Conservation (phyloP, 53 echinoderm and acorn worm genomes). For the Holothuria scabra region DNA sequence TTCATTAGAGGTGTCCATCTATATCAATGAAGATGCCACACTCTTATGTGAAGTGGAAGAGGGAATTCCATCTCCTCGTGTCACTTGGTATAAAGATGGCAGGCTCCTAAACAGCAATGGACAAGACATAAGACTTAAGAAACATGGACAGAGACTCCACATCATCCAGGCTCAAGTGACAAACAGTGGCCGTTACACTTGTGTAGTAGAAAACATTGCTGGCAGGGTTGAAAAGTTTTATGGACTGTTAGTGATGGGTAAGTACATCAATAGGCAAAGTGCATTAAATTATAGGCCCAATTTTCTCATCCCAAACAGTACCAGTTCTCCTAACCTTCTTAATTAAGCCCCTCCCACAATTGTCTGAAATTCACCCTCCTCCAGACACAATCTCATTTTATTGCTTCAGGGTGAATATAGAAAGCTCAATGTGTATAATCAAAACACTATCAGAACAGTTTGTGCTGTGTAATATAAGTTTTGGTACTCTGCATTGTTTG, state of each 20-base stretch:
- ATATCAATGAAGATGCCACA: constrained; percentile 64
- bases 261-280: neutral
- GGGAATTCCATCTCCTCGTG: constrained; percentile 70
- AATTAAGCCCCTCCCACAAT: no score
- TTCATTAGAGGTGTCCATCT: constrained; percentile 27
- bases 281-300: neutral
- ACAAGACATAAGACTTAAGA: constrained; percentile 56
- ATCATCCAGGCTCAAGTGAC: constrained; percentile 63
- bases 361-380: no score
- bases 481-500: no score
- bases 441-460: no score
- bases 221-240: constrained; percentile 53
- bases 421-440: no score
- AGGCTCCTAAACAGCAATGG: constrained; percentile 60
- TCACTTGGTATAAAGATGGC: constrained; percentile 80
- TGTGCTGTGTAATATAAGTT: no score
- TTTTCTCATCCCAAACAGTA: no score
- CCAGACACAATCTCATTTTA: no score
- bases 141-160: constrained; percentile 52
- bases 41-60: constrained; percentile 72
- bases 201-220: constrained; percentile 70
- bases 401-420: no score
- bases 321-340: no score
- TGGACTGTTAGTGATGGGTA: constrained; percentile 32
- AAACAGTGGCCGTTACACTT: constrained; percentile 77